Evolutionary conservation across 2,113 vertebrate species (phyloP).

Genomic region (Plecotus auritus): DNA sequence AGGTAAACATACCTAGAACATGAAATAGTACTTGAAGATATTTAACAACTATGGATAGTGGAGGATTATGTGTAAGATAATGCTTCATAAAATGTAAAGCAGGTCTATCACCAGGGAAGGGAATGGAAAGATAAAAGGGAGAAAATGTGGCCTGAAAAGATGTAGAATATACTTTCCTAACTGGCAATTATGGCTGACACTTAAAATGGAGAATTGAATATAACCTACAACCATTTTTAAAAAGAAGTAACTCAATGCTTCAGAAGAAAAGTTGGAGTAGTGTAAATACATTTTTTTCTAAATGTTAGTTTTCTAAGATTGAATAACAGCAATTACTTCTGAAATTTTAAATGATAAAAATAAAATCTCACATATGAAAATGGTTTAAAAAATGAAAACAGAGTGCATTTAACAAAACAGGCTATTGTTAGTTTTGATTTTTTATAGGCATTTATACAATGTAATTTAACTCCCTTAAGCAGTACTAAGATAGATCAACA

Average conservation of each 20-base stretch:
- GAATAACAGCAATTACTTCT: constrained; percentile 43
- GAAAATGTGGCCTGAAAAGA: not conserved
- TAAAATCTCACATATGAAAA: constrained; percentile 8
- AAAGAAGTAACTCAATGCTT: not conserved
- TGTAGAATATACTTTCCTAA: not conserved
- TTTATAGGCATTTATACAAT: constrained; percentile 8
- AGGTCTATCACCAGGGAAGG: not conserved
- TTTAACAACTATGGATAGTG: not conserved
- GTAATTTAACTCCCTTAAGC: not conserved
- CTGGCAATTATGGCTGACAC: not conserved
- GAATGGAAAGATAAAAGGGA: not conserved
- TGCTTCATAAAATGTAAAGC: constrained; percentile 17
- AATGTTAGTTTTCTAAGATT: constrained; percentile 13
- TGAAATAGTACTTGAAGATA: not conserved
- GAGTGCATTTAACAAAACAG: constrained; percentile 37
- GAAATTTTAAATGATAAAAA: constrained; percentile 56
- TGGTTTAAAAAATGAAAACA: constrained; percentile 30
- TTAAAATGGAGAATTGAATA: not conserved
- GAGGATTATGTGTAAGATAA: not conserved
- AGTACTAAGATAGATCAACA: not conserved
- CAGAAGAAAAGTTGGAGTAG: constrained; percentile 21
- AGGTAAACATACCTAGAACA: constrained; percentile 4
- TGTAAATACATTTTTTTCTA: not conserved
- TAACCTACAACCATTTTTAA: not conserved
- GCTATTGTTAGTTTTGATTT: not conserved